Evolutionary conservation across 2,113 vertebrate species (phyloP).

Genomic region (Chaetops frenatus): DNA sequence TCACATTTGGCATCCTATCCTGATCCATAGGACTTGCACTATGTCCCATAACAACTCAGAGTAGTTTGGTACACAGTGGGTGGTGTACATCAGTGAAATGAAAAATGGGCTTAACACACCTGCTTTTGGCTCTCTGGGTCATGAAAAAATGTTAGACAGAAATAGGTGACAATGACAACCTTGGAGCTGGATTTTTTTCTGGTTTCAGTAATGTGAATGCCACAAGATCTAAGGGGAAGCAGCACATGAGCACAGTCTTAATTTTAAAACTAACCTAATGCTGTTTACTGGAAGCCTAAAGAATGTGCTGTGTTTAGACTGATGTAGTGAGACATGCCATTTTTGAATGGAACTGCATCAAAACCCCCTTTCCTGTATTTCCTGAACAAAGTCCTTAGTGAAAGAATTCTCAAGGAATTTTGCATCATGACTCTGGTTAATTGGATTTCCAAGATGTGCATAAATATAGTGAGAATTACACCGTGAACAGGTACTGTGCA

Average conservation of each 20-base stretch:
- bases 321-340: neutral
- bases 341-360: neutral
- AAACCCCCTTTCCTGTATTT: neutral
- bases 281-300: neutral
- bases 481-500: neutral
- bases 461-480: neutral
- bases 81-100: neutral
- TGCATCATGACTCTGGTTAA: neutral
- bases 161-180: neutral
- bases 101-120: neutral
- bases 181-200: neutral
- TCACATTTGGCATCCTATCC: neutral
- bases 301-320: neutral
- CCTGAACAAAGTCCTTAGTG: neutral
- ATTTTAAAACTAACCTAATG: neutral
- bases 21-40: neutral
- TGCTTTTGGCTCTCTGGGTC: neutral
- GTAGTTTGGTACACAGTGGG: neutral
- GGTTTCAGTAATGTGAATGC: neutral
- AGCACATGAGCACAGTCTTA: neutral
- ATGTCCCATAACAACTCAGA: neutral
- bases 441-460: neutral
- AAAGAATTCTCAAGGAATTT: neutral
- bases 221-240: neutral
- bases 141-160: neutral